Base-by-base conservation (phyloP, 2,888 invertebrate genomes). In the Agrotis puta region DNA sequence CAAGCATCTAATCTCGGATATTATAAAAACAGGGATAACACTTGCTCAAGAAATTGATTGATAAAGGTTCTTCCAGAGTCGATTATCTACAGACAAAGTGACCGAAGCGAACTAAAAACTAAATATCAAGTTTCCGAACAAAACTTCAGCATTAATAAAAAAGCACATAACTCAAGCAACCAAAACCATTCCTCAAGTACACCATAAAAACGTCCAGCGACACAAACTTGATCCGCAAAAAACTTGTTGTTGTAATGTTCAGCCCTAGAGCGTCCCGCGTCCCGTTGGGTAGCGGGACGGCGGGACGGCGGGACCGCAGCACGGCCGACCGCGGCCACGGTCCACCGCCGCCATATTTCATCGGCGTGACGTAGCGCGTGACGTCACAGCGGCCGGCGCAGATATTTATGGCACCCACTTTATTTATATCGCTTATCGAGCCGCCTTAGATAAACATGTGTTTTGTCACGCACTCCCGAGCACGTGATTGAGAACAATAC, bases 351-450 rank as follows among this genome's bases (percentile, higher is more conserved):
- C 80, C 61, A 82, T 86, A 86, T 77, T 74, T 86, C 83, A 86
- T 78, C 67, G 75, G 6, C 39, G 77, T 70, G 74, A 75, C 77
- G 78, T 63, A 62, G 57, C 76, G 65, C 86, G 77, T 74, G 84
- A 73, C 75, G 82, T 82, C 82, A 84, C 76, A 69, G 62, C 61
- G 69, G 57, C 79, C 74, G 68, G 68, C 57, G 50, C 70, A 58
- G 78, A 79, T 79, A 83, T 79, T 71, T 79, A 80, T 80, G 81
- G 78, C 79, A 76, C 58, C 67, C 73, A 76, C 81, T 81, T 81
- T 84, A 84, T 82, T 82, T 81, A 84, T 82, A 84, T 77, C 77
- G 81, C 66, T 73, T 81, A 81, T 84, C 71, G 81, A 72, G 68
- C 59, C 48, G 61, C 66, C 64, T 83, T 83, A 83, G 66, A 74